A percentile compares a stretch with the other conserved stretches of the same genome.
phyloP scores from a whole-genome alignment of 37 sponge, comb jelly and placozoan genomes.

The Hexactinellida sp. region DNA sequence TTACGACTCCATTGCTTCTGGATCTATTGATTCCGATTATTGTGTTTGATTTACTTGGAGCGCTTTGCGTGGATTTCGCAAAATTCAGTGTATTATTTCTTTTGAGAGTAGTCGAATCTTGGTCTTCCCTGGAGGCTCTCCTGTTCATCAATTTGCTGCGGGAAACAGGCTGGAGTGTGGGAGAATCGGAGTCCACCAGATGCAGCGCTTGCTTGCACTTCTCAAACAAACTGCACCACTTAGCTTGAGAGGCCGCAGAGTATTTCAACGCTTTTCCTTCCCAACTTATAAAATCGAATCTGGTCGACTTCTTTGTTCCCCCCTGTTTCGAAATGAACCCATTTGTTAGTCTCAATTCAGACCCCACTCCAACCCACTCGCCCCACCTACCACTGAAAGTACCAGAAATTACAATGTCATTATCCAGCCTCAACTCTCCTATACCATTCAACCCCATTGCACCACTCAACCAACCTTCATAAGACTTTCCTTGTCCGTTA shows the following conservation, averaged over 20 bases:
- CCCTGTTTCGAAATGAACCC: background rate
- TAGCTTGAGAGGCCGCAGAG: background rate
- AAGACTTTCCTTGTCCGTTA: background rate
- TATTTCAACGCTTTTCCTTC: slow-evolving; percentile 10
- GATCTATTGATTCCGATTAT: background rate
- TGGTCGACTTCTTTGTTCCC: background rate
- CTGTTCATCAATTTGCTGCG: background rate
- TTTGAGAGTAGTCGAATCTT: background rate
- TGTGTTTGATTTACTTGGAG: background rate
- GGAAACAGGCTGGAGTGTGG: background rate
- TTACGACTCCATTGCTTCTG: background rate
- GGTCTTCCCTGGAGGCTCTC: background rate
- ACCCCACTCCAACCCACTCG: background rate
- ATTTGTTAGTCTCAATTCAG: background rate
- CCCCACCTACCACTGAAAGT: background rate
- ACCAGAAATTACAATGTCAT: background rate
- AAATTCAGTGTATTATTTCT: background rate
- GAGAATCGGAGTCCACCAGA: background rate
- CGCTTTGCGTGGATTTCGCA: background rate
- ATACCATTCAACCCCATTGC: background rate
- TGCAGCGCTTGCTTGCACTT: background rate
- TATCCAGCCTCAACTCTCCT: background rate
- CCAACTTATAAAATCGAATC: background rate
- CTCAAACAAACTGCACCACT: slow-evolving; percentile 1
- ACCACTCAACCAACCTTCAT: slow-evolving; percentile 11